Percentiles rank a stretch among this genome's conserved stretches.
Evolutionary conservation across 2,797 vertebrate genomes (phyloP).

Genomic region (Odontamblyopus rebecca): DNA sequence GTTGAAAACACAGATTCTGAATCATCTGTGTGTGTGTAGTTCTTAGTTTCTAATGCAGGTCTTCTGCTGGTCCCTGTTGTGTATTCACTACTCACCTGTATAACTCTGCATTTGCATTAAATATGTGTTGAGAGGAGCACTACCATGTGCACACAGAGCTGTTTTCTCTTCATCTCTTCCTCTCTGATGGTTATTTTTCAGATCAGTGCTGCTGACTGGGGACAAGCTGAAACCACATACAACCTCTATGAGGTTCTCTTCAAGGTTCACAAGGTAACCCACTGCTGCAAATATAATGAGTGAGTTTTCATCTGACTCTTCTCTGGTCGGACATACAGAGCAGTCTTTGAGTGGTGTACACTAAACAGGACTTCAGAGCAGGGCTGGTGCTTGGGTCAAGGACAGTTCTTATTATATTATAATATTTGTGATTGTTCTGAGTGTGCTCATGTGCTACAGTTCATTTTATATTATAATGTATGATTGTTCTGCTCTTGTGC

Average conservation of each 20-base stretch:
- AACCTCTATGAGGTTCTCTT: slow-evolving; percentile 98
- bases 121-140: slow-evolving; percentile 20
- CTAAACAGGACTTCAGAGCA: slow-evolving; percentile 13
- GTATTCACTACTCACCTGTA: slow-evolving; percentile 5
- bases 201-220: slow-evolving; percentile 89
- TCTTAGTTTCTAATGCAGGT: neutral
- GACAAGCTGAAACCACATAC: slow-evolving; percentile 87
- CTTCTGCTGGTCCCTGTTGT: neutral
- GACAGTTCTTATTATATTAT: neutral
- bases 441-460: slow-evolving; percentile 69
- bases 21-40: neutral
- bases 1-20: neutral
- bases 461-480: slow-evolving; percentile 33
- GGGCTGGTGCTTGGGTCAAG: slow-evolving; percentile 5
- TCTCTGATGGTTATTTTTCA: slow-evolving; percentile 63
- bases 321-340: neutral
- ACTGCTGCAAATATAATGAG: slow-evolving; percentile 23
- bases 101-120: slow-evolving; percentile 32
- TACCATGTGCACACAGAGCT: slow-evolving; percentile 20
- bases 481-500: slow-evolving; percentile 25
- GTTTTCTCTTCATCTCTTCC: slow-evolving; percentile 35
- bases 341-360: slow-evolving; percentile 11
- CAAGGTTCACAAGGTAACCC: slow-evolving; percentile 93
- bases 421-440: neutral
- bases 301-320: slow-evolving; percentile 17